Evolutionary conservation across 2,113 vertebrate genomes (phyloP).

Genomic region (Ascaphus truei): DNA sequence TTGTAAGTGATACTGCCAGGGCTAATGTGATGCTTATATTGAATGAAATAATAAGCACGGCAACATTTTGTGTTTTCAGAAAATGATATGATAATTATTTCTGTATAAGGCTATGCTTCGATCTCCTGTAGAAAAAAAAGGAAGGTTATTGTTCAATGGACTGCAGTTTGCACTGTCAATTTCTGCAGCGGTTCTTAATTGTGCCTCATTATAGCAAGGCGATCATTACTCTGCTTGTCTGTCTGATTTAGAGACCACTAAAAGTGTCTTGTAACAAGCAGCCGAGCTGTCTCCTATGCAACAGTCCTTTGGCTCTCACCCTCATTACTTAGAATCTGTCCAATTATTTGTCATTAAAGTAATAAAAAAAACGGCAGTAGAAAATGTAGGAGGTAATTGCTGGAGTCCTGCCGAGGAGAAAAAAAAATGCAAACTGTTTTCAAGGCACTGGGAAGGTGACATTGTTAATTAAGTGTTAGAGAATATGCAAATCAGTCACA

Average conservation of each 20-base stretch:
- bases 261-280: conserved; percentile 76
- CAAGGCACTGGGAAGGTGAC: conserved; percentile 70
- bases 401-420: conserved; percentile 71
- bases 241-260: conserved; percentile 81
- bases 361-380: conserved; percentile 71
- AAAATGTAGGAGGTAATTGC: conserved; percentile 72
- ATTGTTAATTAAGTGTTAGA: conserved; percentile 75
- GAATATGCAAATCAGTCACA: conserved; percentile 69
- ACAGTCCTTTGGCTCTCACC: conserved; percentile 71
- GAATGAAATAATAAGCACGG: conserved; percentile 38
- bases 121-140: conserved; percentile 61
- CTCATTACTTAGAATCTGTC: conserved; percentile 81
- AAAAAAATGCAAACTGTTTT: conserved; percentile 68
- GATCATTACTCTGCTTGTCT: conserved; percentile 81
- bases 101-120: conserved; percentile 60
- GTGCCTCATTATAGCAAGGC: conserved; percentile 74
- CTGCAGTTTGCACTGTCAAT: conserved; percentile 76
- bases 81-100: conserved; percentile 44
- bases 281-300: conserved; percentile 63
- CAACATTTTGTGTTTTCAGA: conserved; percentile 38
- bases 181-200: conserved; percentile 73
- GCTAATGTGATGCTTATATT: conserved; percentile 32
- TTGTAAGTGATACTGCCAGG: conserved; percentile 40
- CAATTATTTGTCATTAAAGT: conserved; percentile 86
- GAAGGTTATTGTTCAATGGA: conserved; percentile 73